Conservation (phyloP, 2,113 vertebrate species). For the Neoarius graeffei region DNA sequence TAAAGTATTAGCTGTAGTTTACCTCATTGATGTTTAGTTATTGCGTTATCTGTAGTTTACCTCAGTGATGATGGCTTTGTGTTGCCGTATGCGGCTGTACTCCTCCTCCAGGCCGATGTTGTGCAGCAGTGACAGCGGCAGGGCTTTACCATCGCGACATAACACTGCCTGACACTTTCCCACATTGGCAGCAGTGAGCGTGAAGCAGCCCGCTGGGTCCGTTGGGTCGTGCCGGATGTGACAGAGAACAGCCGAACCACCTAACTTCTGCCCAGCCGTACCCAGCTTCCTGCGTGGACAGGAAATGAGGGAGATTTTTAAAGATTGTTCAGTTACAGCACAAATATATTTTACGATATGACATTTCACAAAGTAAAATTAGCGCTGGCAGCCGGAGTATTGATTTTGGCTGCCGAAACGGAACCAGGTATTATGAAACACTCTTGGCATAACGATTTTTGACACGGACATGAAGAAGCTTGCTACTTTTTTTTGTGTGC, state of each 20-base stretch:
- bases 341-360: neutral
- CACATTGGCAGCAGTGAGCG: constrained; percentile 92
- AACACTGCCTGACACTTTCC: constrained; percentile 95
- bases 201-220: constrained; percentile 91
- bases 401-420: neutral
- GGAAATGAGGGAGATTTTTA: neutral
- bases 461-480: neutral
- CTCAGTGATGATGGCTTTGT: constrained; percentile 90
- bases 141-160: constrained; percentile 90
- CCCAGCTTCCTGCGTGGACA: constrained; percentile 83
- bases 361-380: neutral
- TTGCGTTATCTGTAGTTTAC: neutral
- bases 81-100: constrained; percentile 83
- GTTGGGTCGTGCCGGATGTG: constrained; percentile 95
- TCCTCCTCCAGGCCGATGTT: constrained; percentile 88
- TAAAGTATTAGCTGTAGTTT: neutral
- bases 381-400: neutral
- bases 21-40: neutral
- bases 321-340: neutral
- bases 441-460: neutral
- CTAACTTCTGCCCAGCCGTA: constrained; percentile 95
- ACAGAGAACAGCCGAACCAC: constrained; percentile 93
- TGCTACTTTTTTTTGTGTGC: neutral
- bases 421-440: neutral
- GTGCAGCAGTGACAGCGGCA: constrained; percentile 87